phyloP scores from a whole-genome alignment of 2,113 vertebrate species.

The Xiphophorus couchianus region DNA sequence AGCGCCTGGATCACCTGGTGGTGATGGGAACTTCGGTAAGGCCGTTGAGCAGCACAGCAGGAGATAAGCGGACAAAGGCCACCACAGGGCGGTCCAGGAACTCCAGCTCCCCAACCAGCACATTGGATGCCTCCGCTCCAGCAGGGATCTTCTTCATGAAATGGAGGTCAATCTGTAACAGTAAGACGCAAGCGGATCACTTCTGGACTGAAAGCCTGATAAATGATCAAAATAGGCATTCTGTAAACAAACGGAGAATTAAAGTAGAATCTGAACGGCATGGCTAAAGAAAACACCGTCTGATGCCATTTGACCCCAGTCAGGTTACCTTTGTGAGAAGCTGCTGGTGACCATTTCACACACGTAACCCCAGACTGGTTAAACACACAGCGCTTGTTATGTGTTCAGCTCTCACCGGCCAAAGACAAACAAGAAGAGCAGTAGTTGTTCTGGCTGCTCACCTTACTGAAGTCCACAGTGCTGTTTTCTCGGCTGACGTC shows the following conservation, averaged over 20 bases:
- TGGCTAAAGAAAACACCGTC: constrained; percentile 31
- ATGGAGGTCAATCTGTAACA: constrained; percentile 91
- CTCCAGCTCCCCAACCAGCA: constrained; percentile 95
- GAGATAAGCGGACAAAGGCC: constrained; percentile 92
- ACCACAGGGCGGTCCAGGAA: constrained; percentile 95
- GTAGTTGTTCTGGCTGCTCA: constrained; percentile 70
- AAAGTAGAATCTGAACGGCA: not conserved
- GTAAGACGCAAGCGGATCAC: not conserved
- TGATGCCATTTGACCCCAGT: constrained; percentile 4
- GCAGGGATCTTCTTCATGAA: constrained; percentile 99
- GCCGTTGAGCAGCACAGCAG: constrained; percentile 92
- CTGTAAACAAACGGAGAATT: not conserved
- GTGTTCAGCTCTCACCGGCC: constrained; percentile 38
- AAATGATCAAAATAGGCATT: not conserved
- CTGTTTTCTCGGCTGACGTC: constrained; percentile 98
- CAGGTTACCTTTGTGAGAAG: constrained; percentile 40
- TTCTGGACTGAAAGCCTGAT: not conserved
- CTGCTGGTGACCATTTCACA: constrained; percentile 33
- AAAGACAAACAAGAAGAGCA: constrained; percentile 57
- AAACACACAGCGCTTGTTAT: constrained; percentile 48
- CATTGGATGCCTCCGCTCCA: constrained; percentile 96
- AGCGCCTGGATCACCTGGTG: constrained; percentile 83
- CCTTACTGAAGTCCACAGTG: constrained; percentile 97
- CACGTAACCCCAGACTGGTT: constrained; percentile 58
- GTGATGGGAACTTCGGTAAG: constrained; percentile 97